Conservation (phyloP, 2,113 vertebrate species). For the Ctenomys sociabilis region DNA sequence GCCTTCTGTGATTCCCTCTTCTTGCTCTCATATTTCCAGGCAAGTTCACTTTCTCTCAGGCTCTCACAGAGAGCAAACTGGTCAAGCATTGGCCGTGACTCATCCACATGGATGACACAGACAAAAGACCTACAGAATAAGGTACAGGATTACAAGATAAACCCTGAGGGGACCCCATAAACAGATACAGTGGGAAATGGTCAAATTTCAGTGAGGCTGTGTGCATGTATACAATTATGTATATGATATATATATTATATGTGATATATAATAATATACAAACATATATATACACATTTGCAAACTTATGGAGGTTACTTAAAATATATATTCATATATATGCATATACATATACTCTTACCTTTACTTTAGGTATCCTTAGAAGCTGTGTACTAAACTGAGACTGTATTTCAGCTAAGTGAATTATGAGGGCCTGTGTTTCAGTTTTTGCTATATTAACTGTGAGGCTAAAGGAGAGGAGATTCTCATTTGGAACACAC, state of each 20-base stretch:
- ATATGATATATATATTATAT: background rate
- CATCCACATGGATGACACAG: no score
- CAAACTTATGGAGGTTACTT: no score
- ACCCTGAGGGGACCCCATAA: no score
- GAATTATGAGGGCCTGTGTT: background rate
- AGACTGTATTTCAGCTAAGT: background rate
- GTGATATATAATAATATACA: no score
- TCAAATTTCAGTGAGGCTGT: background rate
- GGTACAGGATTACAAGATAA: no score
- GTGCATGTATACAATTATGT: background rate
- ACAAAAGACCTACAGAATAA: no score
- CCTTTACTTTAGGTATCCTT: background rate
- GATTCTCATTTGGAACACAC: background rate
- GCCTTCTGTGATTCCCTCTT: background rate
- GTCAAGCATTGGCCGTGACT: no score
- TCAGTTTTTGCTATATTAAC: background rate
- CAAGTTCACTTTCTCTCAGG: no score
- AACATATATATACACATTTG: no score
- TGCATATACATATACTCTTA: background rate
- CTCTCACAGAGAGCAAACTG: no score
- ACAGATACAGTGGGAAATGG: background rate
- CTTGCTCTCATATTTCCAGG: background rate
- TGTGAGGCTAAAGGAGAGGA: background rate
- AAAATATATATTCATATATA: background rate
- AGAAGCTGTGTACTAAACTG: background rate